A percentile compares a stretch with the other conserved stretches of the same genome.
Conservation (phyloP, 2,797 vertebrate species). For the Brotula barbata region DNA sequence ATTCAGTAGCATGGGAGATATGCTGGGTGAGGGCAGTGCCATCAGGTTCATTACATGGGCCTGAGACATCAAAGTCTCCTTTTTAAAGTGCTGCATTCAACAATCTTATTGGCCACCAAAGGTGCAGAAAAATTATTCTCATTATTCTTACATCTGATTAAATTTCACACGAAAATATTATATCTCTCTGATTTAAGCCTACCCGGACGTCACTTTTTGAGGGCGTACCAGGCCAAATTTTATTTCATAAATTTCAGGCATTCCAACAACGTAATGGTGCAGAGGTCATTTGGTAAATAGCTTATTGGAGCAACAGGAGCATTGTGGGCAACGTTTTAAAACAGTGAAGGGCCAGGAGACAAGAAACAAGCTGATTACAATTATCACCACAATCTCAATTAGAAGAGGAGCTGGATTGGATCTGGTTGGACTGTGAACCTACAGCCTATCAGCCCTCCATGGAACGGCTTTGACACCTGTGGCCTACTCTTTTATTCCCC, state of each 20-base stretch:
- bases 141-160: constrained; percentile 8
- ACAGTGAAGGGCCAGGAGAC: no score
- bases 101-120: constrained; percentile 27
- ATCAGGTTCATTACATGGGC: constrained; percentile 20
- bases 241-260: constrained; percentile 9
- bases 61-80: constrained; percentile 44
- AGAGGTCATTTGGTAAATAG: constrained; percentile 41
- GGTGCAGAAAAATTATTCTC: constrained; percentile 8
- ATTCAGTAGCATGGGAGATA: constrained; percentile 68
- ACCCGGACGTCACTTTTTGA: constrained; percentile 19
- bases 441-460: no score
- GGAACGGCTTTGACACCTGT: no score
- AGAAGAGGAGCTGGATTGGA: no score
- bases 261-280: background rate
- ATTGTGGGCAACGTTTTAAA: no score
- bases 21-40: constrained; percentile 55
- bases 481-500: no score
- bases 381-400: no score
- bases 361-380: no score
- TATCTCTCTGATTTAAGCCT: constrained; percentile 21
- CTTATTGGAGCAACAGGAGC: constrained; percentile 39
- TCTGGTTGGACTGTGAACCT: no score
- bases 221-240: constrained; percentile 28
- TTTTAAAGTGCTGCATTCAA: constrained; percentile 70
- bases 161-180: constrained; percentile 19